Conservation (phyloP, 2,113 vertebrate species). For the Hypanus sabinus region DNA sequence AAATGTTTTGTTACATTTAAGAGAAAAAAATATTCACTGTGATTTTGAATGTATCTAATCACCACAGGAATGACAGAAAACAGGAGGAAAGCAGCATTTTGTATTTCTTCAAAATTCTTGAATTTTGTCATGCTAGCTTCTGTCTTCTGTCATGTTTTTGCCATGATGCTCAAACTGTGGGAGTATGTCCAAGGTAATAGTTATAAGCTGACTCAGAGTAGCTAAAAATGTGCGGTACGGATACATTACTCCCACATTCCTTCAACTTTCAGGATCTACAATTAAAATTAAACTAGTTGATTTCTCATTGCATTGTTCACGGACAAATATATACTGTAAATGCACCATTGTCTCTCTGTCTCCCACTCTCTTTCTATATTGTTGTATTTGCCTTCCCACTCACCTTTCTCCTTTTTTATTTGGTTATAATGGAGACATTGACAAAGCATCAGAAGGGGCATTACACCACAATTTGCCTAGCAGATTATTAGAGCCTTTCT, state of each 20-base stretch:
- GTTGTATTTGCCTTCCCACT: neutral
- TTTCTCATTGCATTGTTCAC: neutral
- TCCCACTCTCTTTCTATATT: neutral
- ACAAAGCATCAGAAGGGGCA: neutral
- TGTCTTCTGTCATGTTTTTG: conserved; percentile 2
- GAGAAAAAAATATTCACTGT: neutral
- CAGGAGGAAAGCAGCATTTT: neutral
- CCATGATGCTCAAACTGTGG: neutral
- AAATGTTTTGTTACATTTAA: neutral
- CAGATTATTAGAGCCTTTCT: neutral
- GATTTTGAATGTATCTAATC: neutral
- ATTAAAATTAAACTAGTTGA: neutral
- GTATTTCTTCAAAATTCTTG: neutral
- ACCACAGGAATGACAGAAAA: neutral
- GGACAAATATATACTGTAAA: neutral
- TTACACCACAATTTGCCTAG: neutral
- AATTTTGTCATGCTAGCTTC: neutral
- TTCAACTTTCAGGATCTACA: neutral
- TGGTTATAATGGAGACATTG: neutral
- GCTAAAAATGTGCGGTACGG: neutral
- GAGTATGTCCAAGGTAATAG: neutral
- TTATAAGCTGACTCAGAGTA: neutral
- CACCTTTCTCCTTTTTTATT: neutral
- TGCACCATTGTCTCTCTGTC: neutral
- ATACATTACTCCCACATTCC: neutral